phyloP scores from a whole-genome alignment of 2,113 vertebrate species.

The Oncorhynchus kisutch region DNA sequence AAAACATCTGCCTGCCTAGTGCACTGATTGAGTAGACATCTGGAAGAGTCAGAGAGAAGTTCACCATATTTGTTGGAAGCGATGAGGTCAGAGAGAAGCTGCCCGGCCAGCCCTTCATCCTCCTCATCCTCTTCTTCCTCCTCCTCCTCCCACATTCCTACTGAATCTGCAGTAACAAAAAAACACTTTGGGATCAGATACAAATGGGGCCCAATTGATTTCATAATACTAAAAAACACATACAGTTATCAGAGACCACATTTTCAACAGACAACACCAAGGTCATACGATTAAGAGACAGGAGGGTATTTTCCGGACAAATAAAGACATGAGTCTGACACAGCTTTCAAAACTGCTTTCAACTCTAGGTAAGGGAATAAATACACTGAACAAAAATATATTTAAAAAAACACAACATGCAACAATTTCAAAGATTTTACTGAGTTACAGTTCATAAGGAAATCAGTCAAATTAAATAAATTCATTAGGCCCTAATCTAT shows the following conservation, averaged over 20 bases:
- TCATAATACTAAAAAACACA: too few species aligned
- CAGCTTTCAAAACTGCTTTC: too few species aligned
- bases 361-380: too few species aligned
- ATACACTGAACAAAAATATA: too few species aligned
- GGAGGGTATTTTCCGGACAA: too few species aligned
- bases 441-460: too few species aligned
- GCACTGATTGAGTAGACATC: not conserved
- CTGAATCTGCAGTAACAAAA: conserved; percentile 73
- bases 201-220: not conserved
- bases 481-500: too few species aligned
- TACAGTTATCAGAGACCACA: not conserved
- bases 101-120: conserved; percentile 88
- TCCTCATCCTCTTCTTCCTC: conserved; percentile 79
- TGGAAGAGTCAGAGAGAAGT: not conserved
- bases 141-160: conserved; percentile 93
- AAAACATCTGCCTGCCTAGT: not conserved
- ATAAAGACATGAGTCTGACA: too few species aligned
- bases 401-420: too few species aligned
- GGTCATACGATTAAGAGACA: not conserved
- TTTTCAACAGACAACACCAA: not conserved
- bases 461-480: too few species aligned
- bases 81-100: conserved; percentile 94
- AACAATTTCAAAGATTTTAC: too few species aligned
- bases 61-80: conserved; percentile 94
- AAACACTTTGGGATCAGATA: not conserved